Evolutionary conservation across 2,888 invertebrate species (phyloP), one percentile per base, ranked within the genome.

Genomic region (Chalcis sispes): DNA sequence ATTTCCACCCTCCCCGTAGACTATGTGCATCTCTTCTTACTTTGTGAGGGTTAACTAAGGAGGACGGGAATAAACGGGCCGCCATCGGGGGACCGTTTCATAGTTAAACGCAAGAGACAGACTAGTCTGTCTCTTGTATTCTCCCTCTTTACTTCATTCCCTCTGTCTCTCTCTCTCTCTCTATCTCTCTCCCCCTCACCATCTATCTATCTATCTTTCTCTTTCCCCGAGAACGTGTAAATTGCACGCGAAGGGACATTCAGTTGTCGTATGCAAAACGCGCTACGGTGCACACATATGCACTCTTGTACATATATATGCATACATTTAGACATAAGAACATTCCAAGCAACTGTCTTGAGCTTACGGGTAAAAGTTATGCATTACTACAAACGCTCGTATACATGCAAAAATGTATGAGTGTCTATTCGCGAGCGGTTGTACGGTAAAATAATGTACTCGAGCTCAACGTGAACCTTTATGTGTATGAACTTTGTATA

Each of bases 221-320:
- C 18, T 18, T 32, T 42, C 15, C 18, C 5, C 46, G 58, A 66
- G 50, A 73, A 59, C 66, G 72, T 67, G 73, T 61, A 73, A 73
- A 67, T 67, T 61, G 67, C 67, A 73, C 40, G 72, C 66, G 54
- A 67, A 42, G 54, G 61, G 61, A 42, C 52, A 52, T 20, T 62
- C 50, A 25, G 54, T 61, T 25, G 59, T 56, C 56, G 13, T 65
- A 48, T 25, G 64, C 56, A 32, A 56, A 72, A 36, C 25, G 48
- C 23, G 58, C 25, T 50, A 27, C 20, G 29, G 48, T 46, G 13
- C 46, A 48, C n/a, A 27, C 29, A 13, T 32, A 3, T 15, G 3
- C 67, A 20, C 58, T 20, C 46, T 13, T 15, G 10, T 15, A 23
- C 15, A 59, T 4, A 36, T 20, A 20, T 48, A 48, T 48, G 18